Base-by-base conservation (phyloP, 1,140 invertebrate species). In the Zaprionus lachaisei region DNA sequence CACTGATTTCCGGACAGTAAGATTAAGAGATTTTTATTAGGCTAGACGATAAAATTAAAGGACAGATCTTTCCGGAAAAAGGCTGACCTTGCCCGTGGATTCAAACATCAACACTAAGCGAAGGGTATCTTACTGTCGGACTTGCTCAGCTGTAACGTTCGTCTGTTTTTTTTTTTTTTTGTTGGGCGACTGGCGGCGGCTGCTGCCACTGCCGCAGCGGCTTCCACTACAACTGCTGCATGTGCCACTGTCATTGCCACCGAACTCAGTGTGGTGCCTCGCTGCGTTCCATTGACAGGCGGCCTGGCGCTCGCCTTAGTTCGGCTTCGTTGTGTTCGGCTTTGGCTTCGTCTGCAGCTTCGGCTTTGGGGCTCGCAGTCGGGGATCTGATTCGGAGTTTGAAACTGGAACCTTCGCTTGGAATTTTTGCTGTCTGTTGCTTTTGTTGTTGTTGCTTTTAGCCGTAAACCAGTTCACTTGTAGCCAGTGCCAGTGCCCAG, bases 201-300 rank as follows among this genome's bases (percentile, higher is more conserved):
- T 70, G 78, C 74, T 70, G 76, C 67, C 57, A 68, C 76, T 70
- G 66, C 68, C 51, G 73, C 79, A 75, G 83, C 87, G 82, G 89
- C 89, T 90, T 86, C 91, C 86, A 92, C 83, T 91, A 92, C 86
- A 92, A 90, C 91, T 91, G 90, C 91, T 91, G 90, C 91, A 92
- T 91, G 83, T 92, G 91, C 91, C 91, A 92, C 91, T 92, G 91
- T 92, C 91, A 92, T 92, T 92, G 91, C 91, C 91, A 92, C 91
- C 83, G 91, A 91, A 92, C 91, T 91, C 91, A 92, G 91, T 92
- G 91, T 92, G 91, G 85, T 92, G 91, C 91, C 91, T 81, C 47
- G 47, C 61, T 58, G 64, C 64, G 73, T 65, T 76, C 73, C 73
- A 76, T 76, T 77, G 72, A 77, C 70, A 74, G 70, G 63, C 72